Conservation (phyloP, 2,888 invertebrate species). For the Ligdia adustata region DNA sequence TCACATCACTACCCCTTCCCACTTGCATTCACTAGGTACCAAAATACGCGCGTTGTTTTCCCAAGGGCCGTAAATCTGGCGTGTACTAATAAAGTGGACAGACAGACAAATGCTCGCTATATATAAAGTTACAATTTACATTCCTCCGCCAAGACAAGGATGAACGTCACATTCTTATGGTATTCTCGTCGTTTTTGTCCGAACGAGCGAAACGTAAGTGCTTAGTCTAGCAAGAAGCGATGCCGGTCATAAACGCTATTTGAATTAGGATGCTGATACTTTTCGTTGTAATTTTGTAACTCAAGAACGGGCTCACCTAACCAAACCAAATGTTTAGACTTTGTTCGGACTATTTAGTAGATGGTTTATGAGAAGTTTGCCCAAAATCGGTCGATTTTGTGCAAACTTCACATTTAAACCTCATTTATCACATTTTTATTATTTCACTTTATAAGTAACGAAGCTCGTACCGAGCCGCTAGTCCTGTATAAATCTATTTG, state of each 20-base stretch:
- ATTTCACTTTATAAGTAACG: neutral
- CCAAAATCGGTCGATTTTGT: too few relatives aligned
- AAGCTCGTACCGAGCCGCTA: too few relatives aligned
- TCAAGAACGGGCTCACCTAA: too few relatives aligned
- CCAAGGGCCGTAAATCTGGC: slow-evolving; percentile 62
- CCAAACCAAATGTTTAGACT: too few relatives aligned
- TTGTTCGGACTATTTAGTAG: too few relatives aligned
- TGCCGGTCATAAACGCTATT: too few relatives aligned
- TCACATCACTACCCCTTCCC: slow-evolving; percentile 4
- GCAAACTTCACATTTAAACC: neutral
- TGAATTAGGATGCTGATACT: too few relatives aligned
- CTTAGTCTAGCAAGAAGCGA: too few relatives aligned
- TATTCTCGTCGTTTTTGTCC: too few relatives aligned
- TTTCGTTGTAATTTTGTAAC: too few relatives aligned
- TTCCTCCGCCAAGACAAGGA: slow-evolving; percentile 45
- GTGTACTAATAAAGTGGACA: slow-evolving; percentile 68
- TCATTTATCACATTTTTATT: neutral
- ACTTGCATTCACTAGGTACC: slow-evolving; percentile 17
- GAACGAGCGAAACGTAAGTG: too few relatives aligned
- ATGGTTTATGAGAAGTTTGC: too few relatives aligned
- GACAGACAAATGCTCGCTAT: slow-evolving; percentile 66
- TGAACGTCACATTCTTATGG: slow-evolving; percentile 32
- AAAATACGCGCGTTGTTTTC: slow-evolving; percentile 57
- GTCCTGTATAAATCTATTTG: neutral
- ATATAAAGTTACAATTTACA: slow-evolving; percentile 66